Percentiles rank a stretch among this genome's conserved stretches.
These are phyloP conservation scores for Incurvaria masculella DNA, from an alignment of 2,888 invertebrate genomes.

Conservation along the genomic window DNA sequence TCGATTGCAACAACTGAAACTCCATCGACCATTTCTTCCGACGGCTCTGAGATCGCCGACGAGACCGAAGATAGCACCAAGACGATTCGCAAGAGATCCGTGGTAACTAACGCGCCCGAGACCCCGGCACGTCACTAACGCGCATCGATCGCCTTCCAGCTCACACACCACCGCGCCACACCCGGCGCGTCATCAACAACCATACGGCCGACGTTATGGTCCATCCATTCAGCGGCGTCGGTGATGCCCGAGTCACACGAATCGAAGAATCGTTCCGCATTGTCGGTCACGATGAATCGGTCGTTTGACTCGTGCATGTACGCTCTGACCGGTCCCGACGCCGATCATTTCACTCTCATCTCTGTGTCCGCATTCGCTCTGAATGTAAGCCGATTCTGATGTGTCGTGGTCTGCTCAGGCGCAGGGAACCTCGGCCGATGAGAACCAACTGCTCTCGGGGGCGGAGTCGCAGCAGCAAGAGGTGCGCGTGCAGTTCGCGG, in stretches of 20 bases:
- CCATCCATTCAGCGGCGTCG: background rate
- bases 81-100: background rate
- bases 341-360: background rate
- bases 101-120: background rate
- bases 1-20: background rate
- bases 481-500: conserved; percentile 59
- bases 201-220: background rate
- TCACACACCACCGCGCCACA: background rate
- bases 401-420: conserved; percentile 22
- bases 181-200: background rate
- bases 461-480: conserved; percentile 63
- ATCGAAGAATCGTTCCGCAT: too few species aligned
- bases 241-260: too few species aligned
- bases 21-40: background rate
- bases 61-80: background rate
- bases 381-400: conserved; percentile 32
- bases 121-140: background rate
- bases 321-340: background rate
- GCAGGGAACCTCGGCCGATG: conserved; percentile 42
- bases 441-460: conserved; percentile 48
- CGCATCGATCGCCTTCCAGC: background rate
- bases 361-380: conserved; percentile 17
- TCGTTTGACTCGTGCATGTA: too few species aligned
- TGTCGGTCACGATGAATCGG: too few species aligned
- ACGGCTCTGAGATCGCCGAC: background rate